Percentiles rank a stretch among this genome's conserved stretches.
Conservation (phyloP, 2,113 vertebrate species). For the Peucedramus taeniatus region DNA sequence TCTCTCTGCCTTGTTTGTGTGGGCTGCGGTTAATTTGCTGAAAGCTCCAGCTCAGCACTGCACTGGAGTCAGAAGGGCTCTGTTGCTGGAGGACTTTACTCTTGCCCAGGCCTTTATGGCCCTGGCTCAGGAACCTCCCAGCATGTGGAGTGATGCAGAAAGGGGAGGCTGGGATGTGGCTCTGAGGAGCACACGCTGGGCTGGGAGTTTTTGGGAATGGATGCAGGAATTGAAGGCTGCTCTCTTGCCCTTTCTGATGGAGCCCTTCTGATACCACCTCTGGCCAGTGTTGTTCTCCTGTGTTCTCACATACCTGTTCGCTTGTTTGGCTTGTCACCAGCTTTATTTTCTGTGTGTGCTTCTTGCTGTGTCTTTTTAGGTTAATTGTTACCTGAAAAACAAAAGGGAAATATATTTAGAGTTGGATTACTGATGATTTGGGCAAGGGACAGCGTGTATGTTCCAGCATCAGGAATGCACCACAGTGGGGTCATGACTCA, state of each 20-base stretch:
- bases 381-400: background rate
- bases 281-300: fast-evolving
- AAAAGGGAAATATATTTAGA: background rate
- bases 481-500: background rate
- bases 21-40: background rate
- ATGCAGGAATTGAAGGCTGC: fast-evolving
- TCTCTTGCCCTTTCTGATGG: background rate
- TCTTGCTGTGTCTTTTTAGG: background rate
- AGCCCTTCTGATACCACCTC: background rate
- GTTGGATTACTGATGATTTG: background rate
- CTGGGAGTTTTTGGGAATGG: fast-evolving
- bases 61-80: fast-evolving
- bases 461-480: background rate
- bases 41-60: background rate
- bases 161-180: fast-evolving
- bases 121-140: background rate
- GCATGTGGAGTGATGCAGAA: fast-evolving
- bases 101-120: background rate
- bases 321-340: background rate
- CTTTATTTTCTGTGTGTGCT: background rate
- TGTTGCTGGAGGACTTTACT: background rate
- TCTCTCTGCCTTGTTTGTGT: background rate
- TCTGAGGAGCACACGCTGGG: background rate
- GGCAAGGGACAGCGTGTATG: fast-evolving
- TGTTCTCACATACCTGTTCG: background rate